Evolutionary conservation across 1,140 invertebrate species (phyloP).

Genomic region (Idris sp.): DNA sequence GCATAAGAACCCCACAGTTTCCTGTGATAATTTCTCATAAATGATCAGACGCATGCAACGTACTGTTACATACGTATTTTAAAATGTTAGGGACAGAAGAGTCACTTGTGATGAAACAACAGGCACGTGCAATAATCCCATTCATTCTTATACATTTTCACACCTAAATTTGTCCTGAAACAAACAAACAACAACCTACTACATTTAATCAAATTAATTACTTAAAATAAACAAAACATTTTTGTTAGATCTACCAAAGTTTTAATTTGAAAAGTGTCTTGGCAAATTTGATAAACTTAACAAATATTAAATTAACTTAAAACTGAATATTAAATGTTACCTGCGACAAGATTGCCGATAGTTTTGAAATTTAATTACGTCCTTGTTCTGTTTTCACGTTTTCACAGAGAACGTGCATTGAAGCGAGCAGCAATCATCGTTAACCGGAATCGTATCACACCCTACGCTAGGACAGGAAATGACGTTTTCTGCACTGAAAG

Average conservation of each 20-base stretch:
- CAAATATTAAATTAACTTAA: constrained; percentile 26
- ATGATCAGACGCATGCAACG: constrained; percentile 51
- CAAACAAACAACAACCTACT: too few relatives aligned
- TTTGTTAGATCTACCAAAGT: too few relatives aligned
- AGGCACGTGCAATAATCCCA: too few relatives aligned
- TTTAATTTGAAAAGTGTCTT: too few relatives aligned
- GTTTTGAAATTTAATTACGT: constrained; percentile 65
- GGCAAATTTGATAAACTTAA: too few relatives aligned
- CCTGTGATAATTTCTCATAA: constrained; percentile 66
- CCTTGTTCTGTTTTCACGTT: constrained; percentile 67
- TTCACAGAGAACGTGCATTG: constrained; percentile 61
- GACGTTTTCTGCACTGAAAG: constrained; percentile 57
- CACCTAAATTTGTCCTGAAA: too few relatives aligned
- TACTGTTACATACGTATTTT: too few relatives aligned
- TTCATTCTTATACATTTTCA: too few relatives aligned
- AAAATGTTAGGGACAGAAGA: too few relatives aligned
- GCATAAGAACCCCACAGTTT: constrained; percentile 63
- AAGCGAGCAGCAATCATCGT: constrained; percentile 59
- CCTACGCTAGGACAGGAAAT: constrained; percentile 62
- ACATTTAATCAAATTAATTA: too few relatives aligned
- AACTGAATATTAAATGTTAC: constrained; percentile 22
- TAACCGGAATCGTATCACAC: constrained; percentile 56
- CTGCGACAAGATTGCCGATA: constrained; percentile 23
- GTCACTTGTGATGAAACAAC: too few relatives aligned
- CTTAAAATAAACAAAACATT: too few relatives aligned